Conservation (phyloP, 2,113 vertebrate genomes). For the Larimichthys polyactis region DNA sequence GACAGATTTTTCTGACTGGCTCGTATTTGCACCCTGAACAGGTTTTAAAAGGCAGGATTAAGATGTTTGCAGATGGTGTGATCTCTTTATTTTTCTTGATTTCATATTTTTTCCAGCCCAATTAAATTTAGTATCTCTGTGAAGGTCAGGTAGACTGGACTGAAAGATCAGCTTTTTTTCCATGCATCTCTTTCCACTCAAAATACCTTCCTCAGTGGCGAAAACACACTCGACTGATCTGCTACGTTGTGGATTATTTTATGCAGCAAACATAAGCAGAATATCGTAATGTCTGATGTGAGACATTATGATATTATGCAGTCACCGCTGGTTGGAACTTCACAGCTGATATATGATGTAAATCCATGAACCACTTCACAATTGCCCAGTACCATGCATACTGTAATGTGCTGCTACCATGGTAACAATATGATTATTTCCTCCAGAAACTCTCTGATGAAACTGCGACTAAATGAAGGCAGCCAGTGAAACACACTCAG, state of each 20-base stretch:
- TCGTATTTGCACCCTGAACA: not conserved
- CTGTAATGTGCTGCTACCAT: not conserved
- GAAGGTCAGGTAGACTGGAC: not conserved
- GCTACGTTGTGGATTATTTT: too few relatives aligned
- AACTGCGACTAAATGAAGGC: conserved; percentile 1
- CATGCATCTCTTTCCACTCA: not conserved
- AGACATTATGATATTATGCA: not conserved
- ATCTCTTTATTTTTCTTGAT: not conserved
- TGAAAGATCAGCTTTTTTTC: not conserved
- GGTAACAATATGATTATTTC: conserved; percentile 2
- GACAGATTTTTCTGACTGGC: not conserved
- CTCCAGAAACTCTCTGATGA: conserved; percentile 3
- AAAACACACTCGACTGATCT: not conserved
- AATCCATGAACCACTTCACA: not conserved
- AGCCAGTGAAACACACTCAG: not conserved
- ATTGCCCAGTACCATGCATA: not conserved
- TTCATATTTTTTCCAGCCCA: not conserved
- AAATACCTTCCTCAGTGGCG: not conserved
- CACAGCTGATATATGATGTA: not conserved
- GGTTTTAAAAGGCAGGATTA: not conserved
- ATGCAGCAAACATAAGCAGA: too few relatives aligned
- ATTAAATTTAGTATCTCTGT: not conserved
- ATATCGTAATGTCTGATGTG: too few relatives aligned
- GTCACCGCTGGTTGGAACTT: not conserved
- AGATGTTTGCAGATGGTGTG: not conserved